Conservation (phyloP, 2,888 invertebrate species). For the Pelosia muscerda region DNA sequence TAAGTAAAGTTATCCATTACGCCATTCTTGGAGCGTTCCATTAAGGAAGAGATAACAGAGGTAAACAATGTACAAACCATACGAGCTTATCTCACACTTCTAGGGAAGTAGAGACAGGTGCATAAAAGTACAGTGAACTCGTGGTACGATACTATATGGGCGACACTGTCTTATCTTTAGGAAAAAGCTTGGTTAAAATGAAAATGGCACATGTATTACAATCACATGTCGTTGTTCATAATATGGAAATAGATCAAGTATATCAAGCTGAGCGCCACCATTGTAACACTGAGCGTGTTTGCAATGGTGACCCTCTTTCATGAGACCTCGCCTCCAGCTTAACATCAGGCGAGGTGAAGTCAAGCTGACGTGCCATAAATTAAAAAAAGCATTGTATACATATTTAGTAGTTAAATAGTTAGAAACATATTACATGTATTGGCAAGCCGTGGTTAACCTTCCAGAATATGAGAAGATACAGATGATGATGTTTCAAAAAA, state of each 20-base stretch:
- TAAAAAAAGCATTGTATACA: too few relatives aligned
- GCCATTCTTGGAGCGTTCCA: constrained; percentile 32
- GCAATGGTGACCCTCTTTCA: too few relatives aligned
- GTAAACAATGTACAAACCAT: constrained; percentile 65
- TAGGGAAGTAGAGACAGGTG: constrained; percentile 38
- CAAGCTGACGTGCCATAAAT: too few relatives aligned
- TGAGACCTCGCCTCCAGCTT: too few relatives aligned
- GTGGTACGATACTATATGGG: constrained; percentile 33
- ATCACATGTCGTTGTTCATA: background rate
- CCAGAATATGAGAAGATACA: background rate
- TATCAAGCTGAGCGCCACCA: too few relatives aligned
- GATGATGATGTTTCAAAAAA: background rate
- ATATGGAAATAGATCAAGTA: background rate
- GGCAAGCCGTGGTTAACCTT: background rate
- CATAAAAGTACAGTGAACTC: constrained; percentile 46
- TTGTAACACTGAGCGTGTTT: too few relatives aligned
- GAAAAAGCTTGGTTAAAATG: constrained; percentile 3
- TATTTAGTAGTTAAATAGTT: too few relatives aligned
- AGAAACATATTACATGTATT: background rate
- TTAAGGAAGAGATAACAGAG: constrained; percentile 69
- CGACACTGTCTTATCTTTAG: background rate
- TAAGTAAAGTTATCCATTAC: constrained; percentile 23
- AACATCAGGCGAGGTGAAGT: too few relatives aligned
- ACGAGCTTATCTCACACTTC: constrained; percentile 55
- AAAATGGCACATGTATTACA: background rate